A percentile compares a stretch with the other conserved stretches of the same genome.
Evolutionary conservation across 2,888 invertebrate genomes (phyloP).

Genomic region (Synanthedon tipuliformis): DNA sequence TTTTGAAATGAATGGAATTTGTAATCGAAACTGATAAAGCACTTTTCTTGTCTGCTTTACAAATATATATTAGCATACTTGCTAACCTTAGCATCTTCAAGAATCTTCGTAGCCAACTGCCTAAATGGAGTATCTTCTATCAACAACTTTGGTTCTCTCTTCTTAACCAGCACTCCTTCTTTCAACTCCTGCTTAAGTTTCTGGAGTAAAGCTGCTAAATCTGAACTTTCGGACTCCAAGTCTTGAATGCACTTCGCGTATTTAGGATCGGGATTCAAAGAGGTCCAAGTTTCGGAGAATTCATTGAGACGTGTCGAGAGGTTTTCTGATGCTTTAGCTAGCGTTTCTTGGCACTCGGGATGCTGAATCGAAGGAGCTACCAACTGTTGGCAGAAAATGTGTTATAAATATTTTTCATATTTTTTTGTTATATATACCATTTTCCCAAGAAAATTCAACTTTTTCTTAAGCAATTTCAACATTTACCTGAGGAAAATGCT

Average conservation of each 20-base stretch:
- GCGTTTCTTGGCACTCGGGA: conserved; percentile 25
- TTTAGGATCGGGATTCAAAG: conserved; percentile 16
- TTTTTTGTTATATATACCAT: too few species aligned
- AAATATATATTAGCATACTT: too few species aligned
- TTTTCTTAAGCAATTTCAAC: too few species aligned
- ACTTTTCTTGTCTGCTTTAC: too few species aligned
- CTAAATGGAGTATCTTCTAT: conserved; percentile 39
- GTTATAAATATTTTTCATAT: too few species aligned
- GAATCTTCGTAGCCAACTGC: conserved; percentile 31
- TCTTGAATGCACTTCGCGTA: conserved; percentile 13
- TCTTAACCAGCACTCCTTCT: conserved; percentile 23
- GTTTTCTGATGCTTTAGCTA: conserved; percentile 25
- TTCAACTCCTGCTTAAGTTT: conserved; percentile 24
- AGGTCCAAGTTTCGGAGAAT: conserved; percentile 24
- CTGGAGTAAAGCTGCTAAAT: conserved; percentile 20
- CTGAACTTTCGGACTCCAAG: conserved; percentile 15
- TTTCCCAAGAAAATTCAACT: too few species aligned
- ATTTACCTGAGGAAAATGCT: too few species aligned
- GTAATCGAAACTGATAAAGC: too few species aligned
- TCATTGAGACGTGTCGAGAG: conserved; percentile 20
- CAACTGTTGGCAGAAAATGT: conserved; percentile 17
- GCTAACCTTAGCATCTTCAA: conserved; percentile 37
- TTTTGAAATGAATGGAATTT: too few species aligned
- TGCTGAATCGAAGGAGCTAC: conserved; percentile 39
- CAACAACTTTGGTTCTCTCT: conserved; percentile 18